A percentile compares a stretch with the other conserved stretches of the same genome.
Evolutionary conservation across 2,113 vertebrate species (phyloP).

Genomic region (Sterna hirundo): DNA sequence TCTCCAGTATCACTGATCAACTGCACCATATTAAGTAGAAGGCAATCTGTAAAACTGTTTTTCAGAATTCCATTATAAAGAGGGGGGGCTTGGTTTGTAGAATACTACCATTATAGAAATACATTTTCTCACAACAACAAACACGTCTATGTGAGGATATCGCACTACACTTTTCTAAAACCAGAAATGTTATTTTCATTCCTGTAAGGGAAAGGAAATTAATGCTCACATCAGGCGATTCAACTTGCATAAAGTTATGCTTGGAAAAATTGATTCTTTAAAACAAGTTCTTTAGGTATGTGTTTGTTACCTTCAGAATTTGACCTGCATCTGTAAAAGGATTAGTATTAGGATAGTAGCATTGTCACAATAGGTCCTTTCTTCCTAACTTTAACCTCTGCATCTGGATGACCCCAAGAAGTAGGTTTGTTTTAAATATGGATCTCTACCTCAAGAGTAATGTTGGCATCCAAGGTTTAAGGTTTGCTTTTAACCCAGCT

Average conservation of each 20-base stretch:
- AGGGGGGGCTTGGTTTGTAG: not conserved
- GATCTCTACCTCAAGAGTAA: not conserved
- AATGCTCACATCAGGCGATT: not conserved
- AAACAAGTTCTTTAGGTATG: not conserved
- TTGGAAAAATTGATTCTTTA: not conserved
- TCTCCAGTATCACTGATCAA: not conserved
- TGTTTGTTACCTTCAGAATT: not conserved
- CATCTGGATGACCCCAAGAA: not conserved
- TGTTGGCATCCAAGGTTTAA: not conserved
- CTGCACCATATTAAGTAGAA: not conserved
- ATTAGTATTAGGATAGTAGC: too few species aligned
- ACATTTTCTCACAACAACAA: not conserved
- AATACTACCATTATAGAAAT: not conserved
- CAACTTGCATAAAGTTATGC: not conserved
- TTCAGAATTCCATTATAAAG: not conserved
- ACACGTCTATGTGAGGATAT: accelerated
- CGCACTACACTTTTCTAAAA: not conserved
- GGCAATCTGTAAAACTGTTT: not conserved
- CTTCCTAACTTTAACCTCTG: not conserved
- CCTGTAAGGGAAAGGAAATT: not conserved
- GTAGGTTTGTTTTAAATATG: accelerated
- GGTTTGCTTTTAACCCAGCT: not conserved
- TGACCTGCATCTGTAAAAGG: not conserved
- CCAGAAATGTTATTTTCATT: not conserved
- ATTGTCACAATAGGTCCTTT: not conserved